Evolutionary conservation across 2,113 vertebrate genomes (phyloP), one percentile per base, ranked within the genome.

Genomic region (Rousettus leschenaultii): DNA sequence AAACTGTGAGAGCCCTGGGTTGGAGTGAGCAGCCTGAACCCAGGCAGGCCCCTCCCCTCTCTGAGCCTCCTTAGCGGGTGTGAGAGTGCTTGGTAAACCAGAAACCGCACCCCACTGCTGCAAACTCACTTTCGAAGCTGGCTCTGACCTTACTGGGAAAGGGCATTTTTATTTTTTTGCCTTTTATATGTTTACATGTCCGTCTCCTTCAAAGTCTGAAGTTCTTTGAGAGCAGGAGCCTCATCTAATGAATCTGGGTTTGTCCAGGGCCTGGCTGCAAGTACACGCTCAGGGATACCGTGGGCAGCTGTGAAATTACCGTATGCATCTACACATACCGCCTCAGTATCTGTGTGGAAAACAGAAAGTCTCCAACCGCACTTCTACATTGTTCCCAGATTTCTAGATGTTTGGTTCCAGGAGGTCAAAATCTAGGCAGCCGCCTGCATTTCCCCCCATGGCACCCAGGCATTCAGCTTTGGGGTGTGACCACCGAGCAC

Each of bases 211-310:
- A 6, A 33, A 51, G 82, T 74, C 68, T 66, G 68, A 95, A 96
- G 92, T 79, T 89, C 66, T 94, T 55, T 93, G 89, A 71, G 85
- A 75, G 70, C 53, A 80, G 84, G 57, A 93, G 68, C 55, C 43
- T 97, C 80, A 30, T 73, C 48, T 90, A 66, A 74, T 40, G 82
- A 87, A 57, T 63, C 75, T 68, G 78, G 21, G 33, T 68, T 94
- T 40, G 90, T 70, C 19, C 19, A 1, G 43, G 80, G 40, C 55
- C 55, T 48, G 43, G 28, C 59, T 71, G 6, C 48, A 53, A 57
- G 48, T 14, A n/a, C n/a, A 79, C 24, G 8, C 48, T 35, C 22
- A 19, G 6, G 68, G 59, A 38, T 55, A 68, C 35, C 61, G 19
- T 33, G 86, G 77, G 53, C n/a, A 22, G n/a, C 73, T 86, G 43